Base-by-base conservation (phyloP, 1,140 invertebrate genomes). In the Drosophila guanche region DNA sequence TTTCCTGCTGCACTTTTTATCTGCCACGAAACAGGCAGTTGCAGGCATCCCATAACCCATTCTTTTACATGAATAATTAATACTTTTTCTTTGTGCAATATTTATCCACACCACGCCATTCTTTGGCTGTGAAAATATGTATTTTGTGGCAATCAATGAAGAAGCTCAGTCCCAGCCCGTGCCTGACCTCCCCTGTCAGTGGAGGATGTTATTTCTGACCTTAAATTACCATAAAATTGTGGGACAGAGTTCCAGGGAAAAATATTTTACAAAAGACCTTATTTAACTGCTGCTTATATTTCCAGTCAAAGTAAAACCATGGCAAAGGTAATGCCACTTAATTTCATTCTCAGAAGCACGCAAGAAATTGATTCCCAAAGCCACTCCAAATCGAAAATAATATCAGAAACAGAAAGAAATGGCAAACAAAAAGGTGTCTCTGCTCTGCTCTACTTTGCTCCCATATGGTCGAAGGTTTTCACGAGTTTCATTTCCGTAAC, bases 71-170 rank as follows among this genome's bases (percentile, higher is more conserved):
- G 53, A 42, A 85, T 84, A 69, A 76, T 80, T 85, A 80, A 84
- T 76, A 84, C 60, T 70, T 63, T 60, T 52, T 1, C 33, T 12
- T 4, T 10, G 48, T 76, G 66, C 43, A 53, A 65, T 65, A 50
- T 73, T 52, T 51, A 54, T 27, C 25, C 29, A 33, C 2, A 8
- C 47, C 16, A 41, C 54, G 52, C 69, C 65, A 50, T 79, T 79
- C 76, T 71, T 85, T 84, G 71, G 76, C 76, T 33, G 45, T 27
- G 69, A 45, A 73, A 73, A 56, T 65, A 55, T 65, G 69, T 65
- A 69, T 63, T 85, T 84, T 84, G 76, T 85, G 45, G 66, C 55
- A 79, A 85, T 84, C 71, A 75, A 79, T 68, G 68, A 47, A 57
- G 43, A 53, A 51, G 59, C 33, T 22, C 54, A 29, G 27, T 6